phyloP scores from a whole-genome alignment of 2,888 invertebrate genomes.

The Ophraella communa region DNA sequence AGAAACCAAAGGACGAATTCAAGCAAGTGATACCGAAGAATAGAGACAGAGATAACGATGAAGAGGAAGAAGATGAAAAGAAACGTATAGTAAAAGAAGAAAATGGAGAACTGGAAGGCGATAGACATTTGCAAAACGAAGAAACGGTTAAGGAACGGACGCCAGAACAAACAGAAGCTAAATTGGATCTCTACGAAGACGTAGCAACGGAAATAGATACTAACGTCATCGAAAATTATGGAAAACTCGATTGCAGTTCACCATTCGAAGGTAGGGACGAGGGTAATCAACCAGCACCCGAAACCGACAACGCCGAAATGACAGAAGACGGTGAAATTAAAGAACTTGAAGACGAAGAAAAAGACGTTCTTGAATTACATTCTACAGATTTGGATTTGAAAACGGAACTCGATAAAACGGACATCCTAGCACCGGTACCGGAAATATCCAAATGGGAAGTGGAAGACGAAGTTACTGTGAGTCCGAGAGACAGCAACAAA shows the following conservation, averaged over 20 bases:
- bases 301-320: constrained; percentile 36
- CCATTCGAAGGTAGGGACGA: constrained; percentile 26
- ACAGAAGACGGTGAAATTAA: constrained; percentile 45
- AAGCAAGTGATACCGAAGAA: constrained; percentile 48
- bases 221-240: constrained; percentile 66
- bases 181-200: constrained; percentile 64
- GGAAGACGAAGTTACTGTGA: constrained; percentile 65
- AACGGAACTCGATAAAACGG: constrained; percentile 61
- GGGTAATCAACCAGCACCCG: constrained; percentile 23
- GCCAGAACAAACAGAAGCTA: constrained; percentile 35
- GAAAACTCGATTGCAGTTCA: constrained; percentile 55
- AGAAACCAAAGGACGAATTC: constrained; percentile 51
- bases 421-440: constrained; percentile 76
- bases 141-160: constrained; percentile 7
- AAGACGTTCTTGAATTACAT: constrained; percentile 68
- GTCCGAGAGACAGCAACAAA: constrained; percentile 43
- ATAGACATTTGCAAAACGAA: constrained; percentile 48
- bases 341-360: constrained; percentile 58
- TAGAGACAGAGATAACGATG: constrained; percentile 52
- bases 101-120: constrained; percentile 60
- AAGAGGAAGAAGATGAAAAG: constrained; percentile 37
- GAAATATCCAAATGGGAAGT: constrained; percentile 91
- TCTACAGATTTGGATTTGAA: constrained; percentile 65
- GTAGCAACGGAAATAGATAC: constrained; percentile 65
- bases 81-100: constrained; percentile 56